These are phyloP conservation scores for Micromys minutus DNA, from an alignment of 2,113 vertebrate genomes.

Conservation along the genomic window DNA sequence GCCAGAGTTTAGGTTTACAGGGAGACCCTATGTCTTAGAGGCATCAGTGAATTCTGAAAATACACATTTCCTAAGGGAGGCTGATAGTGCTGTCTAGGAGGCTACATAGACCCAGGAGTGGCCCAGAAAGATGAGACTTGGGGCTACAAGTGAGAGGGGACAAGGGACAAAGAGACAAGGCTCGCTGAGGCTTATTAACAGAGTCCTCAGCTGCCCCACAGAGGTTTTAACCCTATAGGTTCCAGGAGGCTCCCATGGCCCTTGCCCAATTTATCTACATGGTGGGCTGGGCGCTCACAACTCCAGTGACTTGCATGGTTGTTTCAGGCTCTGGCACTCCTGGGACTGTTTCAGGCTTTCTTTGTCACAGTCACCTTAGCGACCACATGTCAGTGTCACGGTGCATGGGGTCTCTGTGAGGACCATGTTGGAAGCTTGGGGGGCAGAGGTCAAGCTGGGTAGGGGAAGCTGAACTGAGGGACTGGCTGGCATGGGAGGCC, in stretches of 20 bases:
- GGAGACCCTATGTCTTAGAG: background rate
- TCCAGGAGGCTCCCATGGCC: background rate
- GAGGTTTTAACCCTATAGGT: background rate
- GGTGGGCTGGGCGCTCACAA: too few species aligned
- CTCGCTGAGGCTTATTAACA: background rate
- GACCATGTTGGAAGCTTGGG: background rate
- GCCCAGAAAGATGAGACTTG: background rate
- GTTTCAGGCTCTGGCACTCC: background rate
- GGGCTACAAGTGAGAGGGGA: too few species aligned
- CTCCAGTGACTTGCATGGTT: background rate
- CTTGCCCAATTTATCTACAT: too few species aligned
- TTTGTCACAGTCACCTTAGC: background rate
- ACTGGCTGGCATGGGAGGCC: background rate
- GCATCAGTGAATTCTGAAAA: too few species aligned
- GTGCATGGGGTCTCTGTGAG: too few species aligned
- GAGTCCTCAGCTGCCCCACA: background rate
- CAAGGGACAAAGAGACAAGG: background rate
- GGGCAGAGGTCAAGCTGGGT: background rate
- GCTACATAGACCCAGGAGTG: background rate
- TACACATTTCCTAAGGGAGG: background rate
- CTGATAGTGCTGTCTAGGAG: background rate
- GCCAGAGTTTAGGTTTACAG: background rate
- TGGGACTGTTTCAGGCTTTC: background rate
- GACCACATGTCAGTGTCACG: background rate
- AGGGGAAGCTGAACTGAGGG: background rate